Evolutionary conservation across 2,113 vertebrate genomes (phyloP), one percentile per base, ranked within the genome.

Genomic region (Tetrao urogallus): DNA sequence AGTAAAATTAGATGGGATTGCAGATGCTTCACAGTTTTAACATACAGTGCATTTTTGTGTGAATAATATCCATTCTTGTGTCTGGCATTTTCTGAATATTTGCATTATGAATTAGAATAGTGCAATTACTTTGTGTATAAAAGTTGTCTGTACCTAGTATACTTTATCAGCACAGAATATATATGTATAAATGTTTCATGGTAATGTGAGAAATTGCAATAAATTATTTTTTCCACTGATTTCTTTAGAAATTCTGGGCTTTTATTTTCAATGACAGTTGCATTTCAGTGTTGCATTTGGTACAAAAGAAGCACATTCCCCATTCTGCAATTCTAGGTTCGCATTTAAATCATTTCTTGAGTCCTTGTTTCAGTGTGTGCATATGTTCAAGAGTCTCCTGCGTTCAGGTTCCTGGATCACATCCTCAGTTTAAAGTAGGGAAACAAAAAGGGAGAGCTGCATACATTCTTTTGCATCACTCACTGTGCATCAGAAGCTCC

Each of bases 201-300:
- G 97, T 93, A 88, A 96, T 96, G 93, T 97, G 96, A 96, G 61
- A 95, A 96, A 93, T 86, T 74, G 43, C 93, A 98, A 98, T 98
- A 98, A 98, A 98, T 98, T 98, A 98, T 97, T 98, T 98, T 98
- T 98, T 97, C 89, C 97, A 98, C 90, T 95, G 96, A 96, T 71
- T 86, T 10, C 38, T 92, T 32, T 7, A 50, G 91, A 91, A 34
- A 36, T 43, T 15, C 82, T 72, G 85, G 42, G 13, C 30, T 89
- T 80, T 94, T 96, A 54, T 93, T 89, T 89, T 91, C 1, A 10
- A 20, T 81, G 69, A 95, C 96, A 88, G 86, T 48, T 40, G n/a
- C 56, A 45, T 91, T 64, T 82, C 6, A 50, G 60, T 88, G 34
- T 65, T 85, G 38, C 17, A 30, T 42, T 57, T 47, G 8, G 20